Conservation (phyloP, 2,797 vertebrate genomes). For the Enteromius mattozi region DNA sequence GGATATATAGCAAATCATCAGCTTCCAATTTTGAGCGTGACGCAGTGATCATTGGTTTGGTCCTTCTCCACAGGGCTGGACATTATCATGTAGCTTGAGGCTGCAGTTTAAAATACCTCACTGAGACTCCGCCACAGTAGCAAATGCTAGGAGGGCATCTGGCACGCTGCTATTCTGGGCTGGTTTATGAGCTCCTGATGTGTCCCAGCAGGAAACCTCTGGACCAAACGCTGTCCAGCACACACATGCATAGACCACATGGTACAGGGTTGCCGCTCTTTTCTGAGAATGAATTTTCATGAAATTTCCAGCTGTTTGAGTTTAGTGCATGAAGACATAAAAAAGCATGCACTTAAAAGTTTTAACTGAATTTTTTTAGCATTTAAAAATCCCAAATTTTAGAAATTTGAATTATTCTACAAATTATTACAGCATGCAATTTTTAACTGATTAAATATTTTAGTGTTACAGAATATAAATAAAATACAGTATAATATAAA, state of each 20-base stretch:
- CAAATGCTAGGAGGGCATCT: conserved; percentile 41
- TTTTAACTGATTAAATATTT: neutral
- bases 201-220: conserved; percentile 40
- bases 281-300: neutral
- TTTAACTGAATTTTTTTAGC: neutral
- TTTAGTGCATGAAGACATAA: conserved; percentile 56
- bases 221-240: conserved; percentile 31
- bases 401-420: neutral
- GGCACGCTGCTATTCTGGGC: conserved; percentile 49
- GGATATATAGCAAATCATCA: conserved; percentile 22
- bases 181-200: conserved; percentile 53
- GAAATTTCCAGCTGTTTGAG: neutral
- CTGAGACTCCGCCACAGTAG: conserved; percentile 29
- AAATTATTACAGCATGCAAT: neutral
- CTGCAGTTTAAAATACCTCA: conserved; percentile 48
- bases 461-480: neutral
- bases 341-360: neutral
- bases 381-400: neutral
- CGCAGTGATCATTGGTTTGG: conserved; percentile 10
- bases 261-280: neutral
- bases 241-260: neutral
- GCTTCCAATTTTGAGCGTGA: conserved; percentile 29
- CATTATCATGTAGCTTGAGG: conserved; percentile 16
- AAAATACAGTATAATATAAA: neutral
- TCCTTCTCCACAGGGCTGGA: conserved; percentile 26